phyloP scores from a whole-genome alignment of 1,140 invertebrate species.

The Hypsibius dujardini region DNA sequence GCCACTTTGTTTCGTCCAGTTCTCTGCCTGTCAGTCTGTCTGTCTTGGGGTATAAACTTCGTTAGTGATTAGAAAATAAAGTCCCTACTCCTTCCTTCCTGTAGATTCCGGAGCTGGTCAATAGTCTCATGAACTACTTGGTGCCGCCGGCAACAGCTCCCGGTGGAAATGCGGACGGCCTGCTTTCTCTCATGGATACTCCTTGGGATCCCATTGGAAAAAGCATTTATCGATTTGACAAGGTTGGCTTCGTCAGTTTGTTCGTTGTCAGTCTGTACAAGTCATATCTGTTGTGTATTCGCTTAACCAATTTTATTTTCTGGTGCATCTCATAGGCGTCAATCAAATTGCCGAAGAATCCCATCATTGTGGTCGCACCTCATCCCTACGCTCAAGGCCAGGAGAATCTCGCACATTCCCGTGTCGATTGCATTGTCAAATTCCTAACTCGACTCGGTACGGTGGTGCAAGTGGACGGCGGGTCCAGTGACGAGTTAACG shows the following conservation, averaged over 20 bases:
- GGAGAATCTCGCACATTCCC: background rate
- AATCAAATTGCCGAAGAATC: background rate
- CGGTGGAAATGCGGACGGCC: background rate
- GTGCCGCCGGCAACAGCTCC: background rate
- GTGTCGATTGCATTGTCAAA: background rate
- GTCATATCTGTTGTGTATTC: no score
- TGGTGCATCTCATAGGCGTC: background rate
- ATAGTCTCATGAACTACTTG: conserved; percentile 5
- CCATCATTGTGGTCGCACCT: background rate
- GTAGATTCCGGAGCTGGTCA: conserved; percentile 11
- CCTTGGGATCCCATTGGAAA: conserved; percentile 13
- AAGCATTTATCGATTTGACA: background rate
- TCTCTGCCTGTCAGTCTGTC: no score
- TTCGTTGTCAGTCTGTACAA: no score
- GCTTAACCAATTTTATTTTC: no score
- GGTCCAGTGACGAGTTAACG: background rate
- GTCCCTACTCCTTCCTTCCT: background rate
- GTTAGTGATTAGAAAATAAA: no score
- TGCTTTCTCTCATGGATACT: background rate
- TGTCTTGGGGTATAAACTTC: no score
- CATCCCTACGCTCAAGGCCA: background rate
- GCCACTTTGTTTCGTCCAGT: no score
- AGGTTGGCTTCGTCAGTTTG: background rate
- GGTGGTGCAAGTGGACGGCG: background rate
- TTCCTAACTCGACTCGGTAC: background rate